Evolutionary conservation across 37 sponge, comb jelly and placozoan species (phyloP), one percentile per base, ranked within the genome.

Genomic region (Corticium candelabrum): DNA sequence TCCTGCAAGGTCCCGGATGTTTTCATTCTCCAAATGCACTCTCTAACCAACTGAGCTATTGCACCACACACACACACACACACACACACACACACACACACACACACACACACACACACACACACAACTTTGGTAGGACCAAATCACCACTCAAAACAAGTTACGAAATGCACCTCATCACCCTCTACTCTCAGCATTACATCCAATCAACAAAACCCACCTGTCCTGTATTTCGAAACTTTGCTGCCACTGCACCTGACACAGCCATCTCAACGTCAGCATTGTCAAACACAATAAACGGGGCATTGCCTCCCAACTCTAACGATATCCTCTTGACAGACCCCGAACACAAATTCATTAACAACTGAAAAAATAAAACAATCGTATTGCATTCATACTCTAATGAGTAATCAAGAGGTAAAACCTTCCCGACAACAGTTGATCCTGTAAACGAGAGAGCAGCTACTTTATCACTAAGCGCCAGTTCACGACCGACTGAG

Each of bases 241-340:
- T 97, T n/a, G 90, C 78, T 3, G 82, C 76, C 67, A 89, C 76
- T 0, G 86, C 75, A 1, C 89, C 89, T 32, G 70, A 75, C 2
- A 91, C 89, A 30, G 91, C 94, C 57, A 75, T 11, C 29, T 86
- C 79, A 37, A 93, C 77, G 56, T 97, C 92, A 35, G 98, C 98
- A 3, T 89, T 86, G 41, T 90, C 43, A 85, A 97, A 97, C n/a
- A 97, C 92, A 36, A 97, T 85, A 5, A 97, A 68, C 30, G 98
- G 94, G 43, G 98, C 98, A 76, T 97, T 93, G 1, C 98, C 98
- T 21, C 98, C 98, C 29, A 97, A 79, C 81, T 97, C 98, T 40
- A 97, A 68, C 31, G 92, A 89, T 15, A 94, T 35, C n/a, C 77
- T 40, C 81, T 93, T 97, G 29, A 93, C 80, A 40, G 87, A 81